Percentiles rank a stretch among this genome's conserved stretches.
These are phyloP conservation scores for Neoseiulus cucumeris DNA, from an alignment of 1,140 invertebrate species.

Conservation along the genomic window DNA sequence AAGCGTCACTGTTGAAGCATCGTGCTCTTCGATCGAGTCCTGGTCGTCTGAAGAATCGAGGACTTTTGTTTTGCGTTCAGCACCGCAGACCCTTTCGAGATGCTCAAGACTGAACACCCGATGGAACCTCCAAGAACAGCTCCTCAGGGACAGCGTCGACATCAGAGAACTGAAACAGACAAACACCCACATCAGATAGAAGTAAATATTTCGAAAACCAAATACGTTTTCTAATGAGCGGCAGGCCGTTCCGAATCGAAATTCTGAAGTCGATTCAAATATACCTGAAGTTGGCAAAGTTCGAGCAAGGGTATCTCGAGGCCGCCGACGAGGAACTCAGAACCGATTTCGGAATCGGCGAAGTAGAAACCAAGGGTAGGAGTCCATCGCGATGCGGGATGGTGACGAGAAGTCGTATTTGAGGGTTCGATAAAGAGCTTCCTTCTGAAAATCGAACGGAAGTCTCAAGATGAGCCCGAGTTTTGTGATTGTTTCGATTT, in stretches of 20 bases:
- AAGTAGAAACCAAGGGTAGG: neutral
- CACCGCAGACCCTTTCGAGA: neutral
- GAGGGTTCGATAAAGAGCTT: neutral
- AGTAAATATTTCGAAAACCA: no score
- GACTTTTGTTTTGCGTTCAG: neutral
- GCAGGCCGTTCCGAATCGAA: no score
- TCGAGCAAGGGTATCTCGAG: neutral
- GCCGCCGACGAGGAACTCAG: neutral
- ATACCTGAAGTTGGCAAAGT: conserved; percentile 1
- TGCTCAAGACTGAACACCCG: neutral
- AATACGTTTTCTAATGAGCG: no score
- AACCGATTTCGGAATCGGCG: neutral
- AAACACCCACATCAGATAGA: neutral
- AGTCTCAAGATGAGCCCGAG: no score
- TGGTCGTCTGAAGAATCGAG: neutral
- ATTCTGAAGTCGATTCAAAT: no score
- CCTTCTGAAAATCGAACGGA: neutral
- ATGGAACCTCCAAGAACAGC: neutral
- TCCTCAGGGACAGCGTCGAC: neutral
- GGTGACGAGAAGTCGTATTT: neutral
- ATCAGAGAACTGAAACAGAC: neutral
- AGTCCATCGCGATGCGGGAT: conserved; percentile 1
- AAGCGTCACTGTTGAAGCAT: neutral
- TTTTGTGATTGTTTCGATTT: neutral
- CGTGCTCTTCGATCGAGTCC: neutral